These are phyloP conservation scores for Paguma larvata DNA, from an alignment of 2,797 vertebrate genomes.

Conservation along the genomic window DNA sequence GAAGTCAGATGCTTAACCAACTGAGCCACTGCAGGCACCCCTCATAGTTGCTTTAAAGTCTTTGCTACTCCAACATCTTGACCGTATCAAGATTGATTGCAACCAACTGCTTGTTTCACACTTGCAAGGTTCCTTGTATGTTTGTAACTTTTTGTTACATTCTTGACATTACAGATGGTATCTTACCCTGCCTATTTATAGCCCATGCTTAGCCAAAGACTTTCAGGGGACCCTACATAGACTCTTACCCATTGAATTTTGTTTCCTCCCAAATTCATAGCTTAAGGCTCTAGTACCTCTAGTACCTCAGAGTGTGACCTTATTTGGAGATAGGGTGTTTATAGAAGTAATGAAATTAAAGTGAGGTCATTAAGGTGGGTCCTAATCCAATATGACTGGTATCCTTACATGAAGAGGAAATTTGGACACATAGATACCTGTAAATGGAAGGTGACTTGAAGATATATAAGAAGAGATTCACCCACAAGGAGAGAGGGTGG, in stretches of 20 bases:
- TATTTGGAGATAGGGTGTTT: constrained; percentile 9
- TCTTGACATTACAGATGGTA: constrained; percentile 17
- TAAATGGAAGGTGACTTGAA: not conserved
- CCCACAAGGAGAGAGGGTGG: not conserved
- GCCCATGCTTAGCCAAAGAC: not conserved
- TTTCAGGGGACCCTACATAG: not conserved
- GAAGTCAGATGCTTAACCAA: too few species aligned
- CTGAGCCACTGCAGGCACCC: too few species aligned
- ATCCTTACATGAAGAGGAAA: constrained; percentile 13
- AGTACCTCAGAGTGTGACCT: not conserved
- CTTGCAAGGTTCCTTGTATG: not conserved
- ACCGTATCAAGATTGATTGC: constrained; percentile 29
- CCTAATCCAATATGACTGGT: not conserved
- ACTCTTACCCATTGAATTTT: not conserved
- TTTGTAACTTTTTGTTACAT: constrained; percentile 35
- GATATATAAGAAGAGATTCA: not conserved
- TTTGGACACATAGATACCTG: not conserved
- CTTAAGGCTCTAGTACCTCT: not conserved
- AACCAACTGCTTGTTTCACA: not conserved
- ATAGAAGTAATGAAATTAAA: constrained; percentile 38
- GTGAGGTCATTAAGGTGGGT: not conserved
- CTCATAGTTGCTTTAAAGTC: constrained; percentile 30
- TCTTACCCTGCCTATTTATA: not conserved
- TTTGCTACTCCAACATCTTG: constrained; percentile 52
- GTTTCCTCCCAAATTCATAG: not conserved